Evolutionary conservation across 1,140 invertebrate species (phyloP).

Genomic region (Hypsibius dujardini): DNA sequence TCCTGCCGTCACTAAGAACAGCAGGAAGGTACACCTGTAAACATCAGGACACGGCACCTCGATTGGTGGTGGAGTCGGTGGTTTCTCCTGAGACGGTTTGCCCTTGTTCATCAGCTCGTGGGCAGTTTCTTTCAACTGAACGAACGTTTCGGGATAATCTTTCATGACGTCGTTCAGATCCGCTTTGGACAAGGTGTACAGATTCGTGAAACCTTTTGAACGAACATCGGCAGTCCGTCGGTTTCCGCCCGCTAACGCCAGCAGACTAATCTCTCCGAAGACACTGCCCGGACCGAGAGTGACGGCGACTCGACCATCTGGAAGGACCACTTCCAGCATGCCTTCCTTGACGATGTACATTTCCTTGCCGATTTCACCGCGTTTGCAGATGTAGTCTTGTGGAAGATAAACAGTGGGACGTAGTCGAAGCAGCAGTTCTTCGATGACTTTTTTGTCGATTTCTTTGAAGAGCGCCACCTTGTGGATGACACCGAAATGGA

Average conservation of each 20-base stretch:
- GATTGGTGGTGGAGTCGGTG: background rate
- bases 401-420: conserved; percentile 70
- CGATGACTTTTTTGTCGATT: conserved; percentile 57
- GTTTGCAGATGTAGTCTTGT: conserved; percentile 63
- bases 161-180: conserved; percentile 40
- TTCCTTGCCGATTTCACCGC: conserved; percentile 43
- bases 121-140: conserved; percentile 36
- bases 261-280: conserved; percentile 40
- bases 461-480: conserved; percentile 65
- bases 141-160: conserved; percentile 39
- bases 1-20: background rate
- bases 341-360: conserved; percentile 42
- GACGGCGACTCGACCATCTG: conserved; percentile 36
- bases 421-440: conserved; percentile 71
- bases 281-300: conserved; percentile 38
- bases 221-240: conserved; percentile 38
- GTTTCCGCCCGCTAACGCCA: conserved; percentile 38
- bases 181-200: conserved; percentile 38
- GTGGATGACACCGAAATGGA: conserved; percentile 68
- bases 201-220: conserved; percentile 39
- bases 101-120: conserved; percentile 16
- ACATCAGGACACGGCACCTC: background rate
- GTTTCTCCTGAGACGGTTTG: conserved; percentile 11
- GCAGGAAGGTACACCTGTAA: too few relatives aligned
- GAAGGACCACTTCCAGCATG: conserved; percentile 37